These are phyloP conservation scores for Ornithorhynchus anatinus DNA, from an alignment of 2,113 vertebrate genomes.

Conservation along the genomic window DNA sequence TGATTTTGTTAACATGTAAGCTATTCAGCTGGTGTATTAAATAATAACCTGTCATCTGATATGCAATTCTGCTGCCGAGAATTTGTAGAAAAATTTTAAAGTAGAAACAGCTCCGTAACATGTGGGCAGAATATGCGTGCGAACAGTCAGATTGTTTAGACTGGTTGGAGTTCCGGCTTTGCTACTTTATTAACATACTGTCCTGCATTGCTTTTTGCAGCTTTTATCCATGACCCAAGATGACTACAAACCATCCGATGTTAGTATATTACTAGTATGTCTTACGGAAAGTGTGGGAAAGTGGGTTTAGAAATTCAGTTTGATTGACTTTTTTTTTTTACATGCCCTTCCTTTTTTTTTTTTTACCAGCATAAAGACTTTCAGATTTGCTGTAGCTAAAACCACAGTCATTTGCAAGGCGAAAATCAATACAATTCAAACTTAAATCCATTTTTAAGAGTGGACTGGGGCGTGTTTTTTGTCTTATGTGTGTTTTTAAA, in stretches of 20 bases:
- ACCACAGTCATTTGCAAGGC: background rate
- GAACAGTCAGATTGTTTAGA: background rate
- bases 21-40: background rate
- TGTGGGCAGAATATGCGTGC: background rate
- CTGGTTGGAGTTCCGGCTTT: slow-evolving; percentile 29
- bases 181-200: slow-evolving; percentile 65
- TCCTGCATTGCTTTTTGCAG: slow-evolving; percentile 82
- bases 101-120: background rate
- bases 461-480: background rate
- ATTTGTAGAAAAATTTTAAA: slow-evolving; percentile 39
- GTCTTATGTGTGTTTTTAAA: background rate
- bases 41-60: background rate
- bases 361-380: background rate
- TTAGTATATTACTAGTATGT: slow-evolving; percentile 80
- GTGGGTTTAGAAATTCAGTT: background rate
- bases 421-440: background rate
- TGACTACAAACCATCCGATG: slow-evolving; percentile 93
- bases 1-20: no score
- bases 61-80: slow-evolving; percentile 21
- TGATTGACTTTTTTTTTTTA: background rate
- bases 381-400: background rate
- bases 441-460: background rate
- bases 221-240: slow-evolving; percentile 93
- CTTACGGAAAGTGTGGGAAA: slow-evolving; percentile 13
- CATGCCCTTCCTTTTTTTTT: no score